Percentiles rank a stretch among this genome's conserved stretches.
Conservation (phyloP, 1,140 invertebrate species). For the Pissodes strobi region DNA sequence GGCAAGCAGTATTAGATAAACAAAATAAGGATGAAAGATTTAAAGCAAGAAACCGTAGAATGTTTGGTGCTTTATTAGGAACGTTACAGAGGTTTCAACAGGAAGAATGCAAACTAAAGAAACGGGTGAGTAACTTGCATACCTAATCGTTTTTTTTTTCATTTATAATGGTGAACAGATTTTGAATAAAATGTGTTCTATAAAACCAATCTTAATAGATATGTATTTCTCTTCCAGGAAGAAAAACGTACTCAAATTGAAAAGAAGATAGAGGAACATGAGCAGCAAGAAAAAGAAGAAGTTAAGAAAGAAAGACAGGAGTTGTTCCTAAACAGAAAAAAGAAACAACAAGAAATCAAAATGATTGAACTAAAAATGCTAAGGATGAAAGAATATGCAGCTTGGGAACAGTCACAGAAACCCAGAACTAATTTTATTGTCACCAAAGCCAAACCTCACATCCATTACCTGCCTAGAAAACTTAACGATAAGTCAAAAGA, state of each 20-base stretch:
- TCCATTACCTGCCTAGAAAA: slow-evolving; percentile 86
- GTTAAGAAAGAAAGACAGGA: slow-evolving; percentile 83
- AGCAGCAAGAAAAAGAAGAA: slow-evolving; percentile 83
- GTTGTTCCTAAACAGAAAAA: slow-evolving; percentile 81
- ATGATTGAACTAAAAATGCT: slow-evolving; percentile 90
- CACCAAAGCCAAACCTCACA: slow-evolving; percentile 82
- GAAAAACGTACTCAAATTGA: slow-evolving; percentile 87
- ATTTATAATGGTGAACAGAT: too few relatives aligned
- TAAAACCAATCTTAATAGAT: too few relatives aligned
- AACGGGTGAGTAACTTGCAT: slow-evolving; percentile 59
- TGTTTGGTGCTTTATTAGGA: slow-evolving; percentile 93
- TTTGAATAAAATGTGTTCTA: too few relatives aligned
- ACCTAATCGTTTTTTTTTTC: too few relatives aligned
- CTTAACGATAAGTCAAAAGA: slow-evolving; percentile 61
- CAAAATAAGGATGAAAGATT: slow-evolving; percentile 84
- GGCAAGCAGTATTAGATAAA: slow-evolving; percentile 78
- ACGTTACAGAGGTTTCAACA: slow-evolving; percentile 94
- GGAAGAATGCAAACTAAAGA: slow-evolving; percentile 88
- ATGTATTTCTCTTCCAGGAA: too few relatives aligned
- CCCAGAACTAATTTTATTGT: slow-evolving; percentile 82
- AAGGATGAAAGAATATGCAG: slow-evolving; percentile 83
- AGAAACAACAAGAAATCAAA: slow-evolving; percentile 86
- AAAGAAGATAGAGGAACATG: slow-evolving; percentile 90
- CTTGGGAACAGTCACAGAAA: slow-evolving; percentile 82
- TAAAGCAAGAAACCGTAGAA: slow-evolving; percentile 84